phyloP scores from a whole-genome alignment of 1,140 invertebrate genomes.

The Luehdorfia chinensis region DNA sequence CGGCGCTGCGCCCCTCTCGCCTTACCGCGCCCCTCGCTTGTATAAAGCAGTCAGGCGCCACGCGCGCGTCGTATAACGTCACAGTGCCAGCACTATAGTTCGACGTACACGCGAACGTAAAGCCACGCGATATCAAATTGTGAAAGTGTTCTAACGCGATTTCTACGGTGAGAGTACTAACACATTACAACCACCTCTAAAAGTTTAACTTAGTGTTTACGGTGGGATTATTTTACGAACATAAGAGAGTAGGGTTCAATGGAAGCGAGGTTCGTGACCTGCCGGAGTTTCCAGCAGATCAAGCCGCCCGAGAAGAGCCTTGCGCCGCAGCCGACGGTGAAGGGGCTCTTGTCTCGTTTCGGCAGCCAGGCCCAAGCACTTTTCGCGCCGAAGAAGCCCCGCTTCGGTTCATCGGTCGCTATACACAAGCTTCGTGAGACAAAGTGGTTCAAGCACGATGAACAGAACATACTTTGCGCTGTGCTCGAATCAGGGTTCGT shows the following conservation, averaged over 20 bases:
- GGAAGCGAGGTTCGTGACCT: constrained; percentile 77
- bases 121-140: constrained; percentile 61
- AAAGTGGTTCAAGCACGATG: constrained; percentile 82
- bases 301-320: constrained; percentile 74
- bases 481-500: constrained; percentile 83
- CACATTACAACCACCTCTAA: constrained; percentile 25
- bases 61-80: constrained; percentile 67
- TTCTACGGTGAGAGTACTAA: constrained; percentile 53
- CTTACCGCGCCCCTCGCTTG: constrained; percentile 27
- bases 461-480: constrained; percentile 81
- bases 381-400: constrained; percentile 72
- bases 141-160: constrained; percentile 71
- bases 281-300: constrained; percentile 74
- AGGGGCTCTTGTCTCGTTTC: constrained; percentile 72
- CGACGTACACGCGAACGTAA: constrained; percentile 28
- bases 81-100: constrained; percentile 46
- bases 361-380: constrained; percentile 75
- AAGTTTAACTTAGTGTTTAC: constrained; percentile 31
- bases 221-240: constrained; percentile 53
- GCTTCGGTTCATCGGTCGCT: constrained; percentile 80
- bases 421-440: constrained; percentile 82
- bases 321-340: constrained; percentile 66
- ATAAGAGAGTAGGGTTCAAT: constrained; percentile 68
- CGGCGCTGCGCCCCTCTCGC: constrained; percentile 31
- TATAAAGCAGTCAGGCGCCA: constrained; percentile 50